Conservation (phyloP, 2,797 vertebrate genomes). For the Pteronotus mesoamericanus region DNA sequence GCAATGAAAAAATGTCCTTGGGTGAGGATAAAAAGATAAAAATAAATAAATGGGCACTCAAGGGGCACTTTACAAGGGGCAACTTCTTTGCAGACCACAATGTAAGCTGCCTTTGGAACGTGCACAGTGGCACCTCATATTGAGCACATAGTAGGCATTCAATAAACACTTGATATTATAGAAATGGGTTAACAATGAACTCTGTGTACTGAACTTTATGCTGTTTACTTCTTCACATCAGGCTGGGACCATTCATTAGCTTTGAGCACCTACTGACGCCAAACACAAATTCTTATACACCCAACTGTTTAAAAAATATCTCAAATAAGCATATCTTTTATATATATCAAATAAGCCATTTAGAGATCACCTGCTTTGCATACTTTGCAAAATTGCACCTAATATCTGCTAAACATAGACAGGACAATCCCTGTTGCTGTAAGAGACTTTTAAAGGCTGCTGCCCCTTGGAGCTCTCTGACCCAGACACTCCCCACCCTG, state of each 20-base stretch:
- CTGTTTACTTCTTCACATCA: not conserved
- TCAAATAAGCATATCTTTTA: not conserved
- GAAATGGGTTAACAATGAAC: not conserved
- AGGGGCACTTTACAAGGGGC: not conserved
- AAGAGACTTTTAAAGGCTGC: not conserved
- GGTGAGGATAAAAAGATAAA: not conserved
- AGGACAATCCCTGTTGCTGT: not conserved
- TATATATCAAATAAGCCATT: too few species aligned
- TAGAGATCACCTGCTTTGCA: not conserved
- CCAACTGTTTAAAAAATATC: not conserved
- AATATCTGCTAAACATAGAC: not conserved
- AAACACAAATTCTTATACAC: not conserved
- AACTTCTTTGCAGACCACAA: not conserved
- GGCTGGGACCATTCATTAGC: not conserved
- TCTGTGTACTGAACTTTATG: not conserved
- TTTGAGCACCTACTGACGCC: not conserved
- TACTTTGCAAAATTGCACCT: not conserved
- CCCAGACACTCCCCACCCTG: not conserved
- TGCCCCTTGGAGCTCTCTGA: not conserved
- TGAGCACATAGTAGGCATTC: not conserved
- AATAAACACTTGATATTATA: not conserved
- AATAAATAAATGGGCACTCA: not conserved
- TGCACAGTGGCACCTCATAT: not conserved
- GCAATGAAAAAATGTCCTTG: not conserved
- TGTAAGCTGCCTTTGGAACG: not conserved